These are phyloP conservation scores for Hirudo medicinalis DNA, from an alignment of 1,140 invertebrate genomes.

Conservation along the genomic window DNA sequence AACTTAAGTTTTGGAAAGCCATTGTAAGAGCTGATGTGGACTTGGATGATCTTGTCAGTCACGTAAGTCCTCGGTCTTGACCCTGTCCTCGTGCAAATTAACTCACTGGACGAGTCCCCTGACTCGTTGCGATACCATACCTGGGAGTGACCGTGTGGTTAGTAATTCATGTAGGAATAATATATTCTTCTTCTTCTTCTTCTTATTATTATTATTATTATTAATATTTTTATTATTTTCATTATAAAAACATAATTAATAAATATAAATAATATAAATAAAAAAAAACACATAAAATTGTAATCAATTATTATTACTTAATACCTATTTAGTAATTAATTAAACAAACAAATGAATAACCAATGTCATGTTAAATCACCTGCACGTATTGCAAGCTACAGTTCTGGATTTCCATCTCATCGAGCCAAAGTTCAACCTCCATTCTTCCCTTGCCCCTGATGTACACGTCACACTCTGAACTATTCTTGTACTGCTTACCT, in stretches of 20 bases:
- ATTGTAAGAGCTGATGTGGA: slow-evolving; percentile 4
- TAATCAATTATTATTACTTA: too few species aligned
- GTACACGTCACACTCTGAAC: slow-evolving; percentile 15
- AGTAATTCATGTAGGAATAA: neutral
- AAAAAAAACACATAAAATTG: too few species aligned
- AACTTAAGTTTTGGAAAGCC: slow-evolving; percentile 3
- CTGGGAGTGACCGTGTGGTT: neutral
- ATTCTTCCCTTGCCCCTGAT: slow-evolving; percentile 9
- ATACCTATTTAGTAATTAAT: too few species aligned
- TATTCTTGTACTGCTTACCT: neutral
- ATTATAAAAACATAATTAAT: too few species aligned
- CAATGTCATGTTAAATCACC: neutral
- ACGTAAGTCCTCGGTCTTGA: neutral
- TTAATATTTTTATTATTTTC: too few species aligned
- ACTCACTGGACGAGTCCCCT: neutral
- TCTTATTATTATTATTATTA: too few species aligned
- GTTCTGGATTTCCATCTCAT: slow-evolving; percentile 13
- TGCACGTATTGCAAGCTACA: slow-evolving; percentile 8
- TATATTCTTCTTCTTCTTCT: too few species aligned
- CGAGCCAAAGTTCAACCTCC: slow-evolving; percentile 4
- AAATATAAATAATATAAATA: too few species aligned
- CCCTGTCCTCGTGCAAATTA: neutral
- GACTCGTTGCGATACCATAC: neutral
- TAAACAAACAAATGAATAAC: too few species aligned
- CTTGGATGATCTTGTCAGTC: slow-evolving; percentile 12